These are phyloP conservation scores for Nemotelus pantherinus DNA, from an alignment of 2,888 invertebrate genomes.

Conservation along the genomic window DNA sequence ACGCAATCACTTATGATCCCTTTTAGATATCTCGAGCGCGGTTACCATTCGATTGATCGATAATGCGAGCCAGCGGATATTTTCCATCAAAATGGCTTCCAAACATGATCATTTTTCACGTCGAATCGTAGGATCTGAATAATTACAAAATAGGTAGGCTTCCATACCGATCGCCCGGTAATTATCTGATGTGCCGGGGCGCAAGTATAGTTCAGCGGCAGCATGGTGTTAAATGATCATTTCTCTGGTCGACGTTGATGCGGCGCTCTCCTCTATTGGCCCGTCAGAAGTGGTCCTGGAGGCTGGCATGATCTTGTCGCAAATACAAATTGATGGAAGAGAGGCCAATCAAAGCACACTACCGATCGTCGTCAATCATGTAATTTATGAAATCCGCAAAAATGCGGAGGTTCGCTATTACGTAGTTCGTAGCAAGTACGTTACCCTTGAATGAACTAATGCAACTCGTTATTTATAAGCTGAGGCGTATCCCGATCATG, in stretches of 20 bases:
- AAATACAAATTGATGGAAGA: slow-evolving; percentile 36
- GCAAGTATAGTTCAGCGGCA: slow-evolving; percentile 3
- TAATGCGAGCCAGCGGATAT: slow-evolving; percentile 37
- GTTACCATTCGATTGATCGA: slow-evolving; percentile 33
- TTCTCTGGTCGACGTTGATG: not conserved
- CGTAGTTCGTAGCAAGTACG: not conserved
- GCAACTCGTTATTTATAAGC: slow-evolving; percentile 17
- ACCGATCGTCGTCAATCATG: slow-evolving; percentile 35
- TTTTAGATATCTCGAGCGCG: slow-evolving; percentile 18
- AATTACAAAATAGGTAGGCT: slow-evolving; percentile 34
- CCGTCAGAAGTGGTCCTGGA: slow-evolving; percentile 23
- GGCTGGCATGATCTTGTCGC: slow-evolving; percentile 40
- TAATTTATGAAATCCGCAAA: slow-evolving; percentile 17
- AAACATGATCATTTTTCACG: slow-evolving; percentile 38
- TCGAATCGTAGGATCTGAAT: slow-evolving; percentile 38
- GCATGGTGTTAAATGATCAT: slow-evolving; percentile 28
- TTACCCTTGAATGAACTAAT: not conserved
- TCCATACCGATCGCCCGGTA: slow-evolving; percentile 29
- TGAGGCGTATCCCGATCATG: slow-evolving; percentile 37
- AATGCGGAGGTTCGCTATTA: slow-evolving; percentile 10
- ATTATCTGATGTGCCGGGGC: slow-evolving; percentile 16
- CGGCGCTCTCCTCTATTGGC: slow-evolving; percentile 19
- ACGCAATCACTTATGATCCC: slow-evolving; percentile 38
- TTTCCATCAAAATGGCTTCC: slow-evolving; percentile 35
- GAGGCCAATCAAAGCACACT: slow-evolving; percentile 30